Conservation (phyloP, 2,888 invertebrate genomes). For the Ditula angustiorana region DNA sequence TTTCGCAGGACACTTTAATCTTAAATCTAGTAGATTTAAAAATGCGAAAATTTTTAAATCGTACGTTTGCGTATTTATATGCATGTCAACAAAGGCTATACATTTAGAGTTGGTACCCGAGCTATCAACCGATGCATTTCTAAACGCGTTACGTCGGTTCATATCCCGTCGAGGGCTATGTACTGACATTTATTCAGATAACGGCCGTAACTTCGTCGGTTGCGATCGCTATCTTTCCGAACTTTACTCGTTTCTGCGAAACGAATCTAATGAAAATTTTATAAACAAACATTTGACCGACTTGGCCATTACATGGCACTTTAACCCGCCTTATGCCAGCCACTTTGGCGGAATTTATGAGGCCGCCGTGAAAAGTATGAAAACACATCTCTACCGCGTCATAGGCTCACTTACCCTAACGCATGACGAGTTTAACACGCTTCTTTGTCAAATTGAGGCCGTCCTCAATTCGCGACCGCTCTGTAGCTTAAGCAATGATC, state of each 20-base stretch:
- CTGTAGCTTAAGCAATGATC: neutral
- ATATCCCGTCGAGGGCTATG: neutral
- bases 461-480: neutral
- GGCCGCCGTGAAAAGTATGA: conserved; percentile 6
- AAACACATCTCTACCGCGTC: neutral
- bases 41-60: no score
- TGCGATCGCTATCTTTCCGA: neutral
- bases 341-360: conserved; percentile 29
- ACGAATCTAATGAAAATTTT: neutral
- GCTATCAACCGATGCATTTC: neutral
- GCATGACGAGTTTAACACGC: conserved; percentile 3
- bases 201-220: neutral
- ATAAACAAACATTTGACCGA: neutral
- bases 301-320: neutral
- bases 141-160: neutral
- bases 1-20: neutral
- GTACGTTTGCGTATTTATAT: neutral
- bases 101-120: neutral
- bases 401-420: neutral
- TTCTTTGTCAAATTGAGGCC: neutral
- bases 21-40: neutral
- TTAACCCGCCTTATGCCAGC: neutral
- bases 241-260: neutral
- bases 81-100: neutral
- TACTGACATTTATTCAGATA: neutral